Percentiles rank a stretch among this genome's conserved stretches.
Evolutionary conservation across 2,113 vertebrate species (phyloP).

Genomic region (Anser cygnoides): DNA sequence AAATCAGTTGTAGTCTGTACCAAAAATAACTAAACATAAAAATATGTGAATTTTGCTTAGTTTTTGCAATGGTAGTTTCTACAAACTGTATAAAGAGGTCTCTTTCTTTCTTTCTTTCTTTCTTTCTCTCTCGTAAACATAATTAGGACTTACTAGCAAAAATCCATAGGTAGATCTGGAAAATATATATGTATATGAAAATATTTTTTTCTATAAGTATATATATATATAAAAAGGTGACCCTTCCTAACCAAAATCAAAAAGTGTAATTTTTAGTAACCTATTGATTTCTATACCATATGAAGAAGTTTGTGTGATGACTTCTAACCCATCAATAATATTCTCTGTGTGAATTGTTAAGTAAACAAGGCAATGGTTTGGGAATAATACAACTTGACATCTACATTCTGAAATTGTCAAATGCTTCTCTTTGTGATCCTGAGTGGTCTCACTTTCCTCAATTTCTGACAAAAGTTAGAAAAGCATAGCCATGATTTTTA

Average conservation of each 20-base stretch:
- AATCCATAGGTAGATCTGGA: background rate
- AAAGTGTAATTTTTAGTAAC: background rate
- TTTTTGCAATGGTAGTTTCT: background rate
- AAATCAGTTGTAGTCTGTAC: background rate
- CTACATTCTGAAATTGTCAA: background rate
- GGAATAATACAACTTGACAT: background rate
- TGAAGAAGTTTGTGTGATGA: background rate
- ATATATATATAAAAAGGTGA: background rate
- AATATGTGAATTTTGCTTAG: background rate
- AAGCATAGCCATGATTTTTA: background rate
- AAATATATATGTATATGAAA: no score
- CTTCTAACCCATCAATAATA: background rate
- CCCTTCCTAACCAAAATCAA: background rate
- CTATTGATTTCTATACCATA: background rate
- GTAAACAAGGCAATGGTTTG: background rate
- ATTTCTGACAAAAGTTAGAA: background rate
- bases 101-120: no score
- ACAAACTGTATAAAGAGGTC: background rate
- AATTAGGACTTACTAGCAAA: background rate
- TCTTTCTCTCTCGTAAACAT: background rate
- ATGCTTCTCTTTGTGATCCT: background rate
- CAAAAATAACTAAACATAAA: background rate
- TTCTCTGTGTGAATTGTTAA: background rate
- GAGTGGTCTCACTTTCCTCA: background rate
- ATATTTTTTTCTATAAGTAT: no score